phyloP scores from a whole-genome alignment of 2,888 invertebrate species.

The Prosapia bicincta region DNA sequence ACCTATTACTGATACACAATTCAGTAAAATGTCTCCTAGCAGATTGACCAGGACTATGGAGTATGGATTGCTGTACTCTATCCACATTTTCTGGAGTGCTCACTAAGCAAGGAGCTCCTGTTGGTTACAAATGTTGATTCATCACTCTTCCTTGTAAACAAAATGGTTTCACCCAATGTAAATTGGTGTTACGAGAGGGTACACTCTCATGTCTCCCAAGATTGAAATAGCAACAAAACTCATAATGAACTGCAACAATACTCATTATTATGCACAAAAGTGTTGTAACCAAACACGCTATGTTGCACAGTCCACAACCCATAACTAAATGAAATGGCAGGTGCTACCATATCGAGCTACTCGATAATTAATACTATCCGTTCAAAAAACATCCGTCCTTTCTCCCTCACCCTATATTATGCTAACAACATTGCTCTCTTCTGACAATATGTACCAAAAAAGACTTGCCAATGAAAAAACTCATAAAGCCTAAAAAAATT shows the following conservation, averaged over 20 bases:
- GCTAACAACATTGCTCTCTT: no score
- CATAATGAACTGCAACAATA: background rate
- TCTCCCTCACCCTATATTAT: slow-evolving; percentile 2
- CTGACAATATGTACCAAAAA: no score
- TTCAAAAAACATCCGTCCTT: background rate
- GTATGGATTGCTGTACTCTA: background rate
- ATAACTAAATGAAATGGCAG: background rate
- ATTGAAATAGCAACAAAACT: background rate
- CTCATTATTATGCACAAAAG: background rate
- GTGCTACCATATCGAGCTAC: background rate
- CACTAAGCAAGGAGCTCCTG: background rate
- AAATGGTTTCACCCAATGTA: background rate
- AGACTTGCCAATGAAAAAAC: no score
- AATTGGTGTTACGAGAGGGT: background rate
- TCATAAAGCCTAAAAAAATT: no score
- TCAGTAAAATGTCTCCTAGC: background rate
- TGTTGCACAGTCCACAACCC: background rate
- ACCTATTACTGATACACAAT: background rate
- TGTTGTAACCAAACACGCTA: background rate
- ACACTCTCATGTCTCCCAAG: background rate
- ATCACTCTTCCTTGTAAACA: background rate
- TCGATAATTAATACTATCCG: background rate
- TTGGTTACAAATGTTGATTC: background rate
- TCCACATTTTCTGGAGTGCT: background rate
- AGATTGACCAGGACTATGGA: background rate